Evolutionary conservation across 2,113 vertebrate genomes (phyloP).

Genomic region (Maccullochella peelii): DNA sequence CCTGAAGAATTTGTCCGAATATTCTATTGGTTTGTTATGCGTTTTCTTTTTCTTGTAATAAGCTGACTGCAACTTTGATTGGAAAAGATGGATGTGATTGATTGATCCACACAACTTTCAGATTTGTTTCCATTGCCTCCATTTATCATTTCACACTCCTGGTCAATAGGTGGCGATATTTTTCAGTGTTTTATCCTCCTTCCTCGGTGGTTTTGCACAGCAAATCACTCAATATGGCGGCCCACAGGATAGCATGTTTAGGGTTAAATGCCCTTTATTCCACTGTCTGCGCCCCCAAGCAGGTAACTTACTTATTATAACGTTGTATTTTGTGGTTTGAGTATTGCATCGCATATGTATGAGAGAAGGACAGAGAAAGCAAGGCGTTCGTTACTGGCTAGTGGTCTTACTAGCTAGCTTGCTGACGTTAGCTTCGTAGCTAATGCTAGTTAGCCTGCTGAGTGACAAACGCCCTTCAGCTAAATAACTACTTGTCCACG

Average conservation of each 20-base stretch:
- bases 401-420: background rate
- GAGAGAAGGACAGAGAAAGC: background rate
- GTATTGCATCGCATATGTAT: fast-evolving
- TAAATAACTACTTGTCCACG: background rate
- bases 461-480: background rate
- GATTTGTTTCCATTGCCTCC: no score
- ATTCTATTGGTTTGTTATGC: background rate
- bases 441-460: slow-evolving; percentile 13
- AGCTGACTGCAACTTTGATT: background rate
- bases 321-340: background rate
- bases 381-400: no score
- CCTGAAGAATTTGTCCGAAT: background rate
- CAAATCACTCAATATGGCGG: slow-evolving; percentile 76
- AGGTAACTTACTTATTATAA: slow-evolving; percentile 63
- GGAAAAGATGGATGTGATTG: background rate
- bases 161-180: slow-evolving; percentile 45
- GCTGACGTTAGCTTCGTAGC: slow-evolving; percentile 21
- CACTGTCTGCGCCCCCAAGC: slow-evolving; percentile 65
- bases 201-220: background rate
- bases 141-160: slow-evolving; percentile 14
- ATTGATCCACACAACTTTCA: background rate
- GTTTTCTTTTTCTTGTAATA: background rate
- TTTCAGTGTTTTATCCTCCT: fast-evolving
- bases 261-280: slow-evolving; percentile 77
- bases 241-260: slow-evolving; percentile 61